These are phyloP conservation scores for Tridacna gigas DNA, from an alignment of 2,888 invertebrate species.

Conservation along the genomic window DNA sequence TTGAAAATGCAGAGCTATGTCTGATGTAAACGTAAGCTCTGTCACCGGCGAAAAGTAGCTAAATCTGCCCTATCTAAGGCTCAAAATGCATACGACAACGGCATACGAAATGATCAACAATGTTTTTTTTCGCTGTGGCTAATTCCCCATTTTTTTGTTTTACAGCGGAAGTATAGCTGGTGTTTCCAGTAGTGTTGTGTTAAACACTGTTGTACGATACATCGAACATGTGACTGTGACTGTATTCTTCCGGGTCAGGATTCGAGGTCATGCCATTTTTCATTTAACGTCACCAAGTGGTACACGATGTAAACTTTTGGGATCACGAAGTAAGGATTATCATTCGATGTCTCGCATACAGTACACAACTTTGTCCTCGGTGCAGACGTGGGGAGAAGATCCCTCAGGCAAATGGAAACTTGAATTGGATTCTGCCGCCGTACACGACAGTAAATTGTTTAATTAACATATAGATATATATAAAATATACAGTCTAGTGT, in stretches of 20 bases:
- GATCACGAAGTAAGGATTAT: background rate
- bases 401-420: constrained; percentile 10
- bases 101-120: too few species aligned
- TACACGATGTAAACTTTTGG: background rate
- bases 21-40: too few species aligned
- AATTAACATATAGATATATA: too few species aligned
- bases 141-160: too few species aligned
- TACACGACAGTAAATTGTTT: background rate
- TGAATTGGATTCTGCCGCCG: background rate
- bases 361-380: background rate
- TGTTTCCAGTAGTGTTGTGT: background rate
- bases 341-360: background rate
- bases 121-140: too few species aligned
- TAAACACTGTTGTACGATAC: background rate
- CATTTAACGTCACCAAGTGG: background rate
- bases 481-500: too few species aligned
- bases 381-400: constrained; percentile 9
- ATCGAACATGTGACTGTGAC: constrained; percentile 2
- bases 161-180: too few species aligned
- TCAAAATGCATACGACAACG: too few species aligned
- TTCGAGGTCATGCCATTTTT: background rate
- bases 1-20: too few species aligned
- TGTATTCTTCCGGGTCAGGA: background rate
- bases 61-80: too few species aligned
- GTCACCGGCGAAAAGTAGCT: too few species aligned